Evolutionary conservation across 1,140 invertebrate genomes (phyloP).

Genomic region (Musca domestica): DNA sequence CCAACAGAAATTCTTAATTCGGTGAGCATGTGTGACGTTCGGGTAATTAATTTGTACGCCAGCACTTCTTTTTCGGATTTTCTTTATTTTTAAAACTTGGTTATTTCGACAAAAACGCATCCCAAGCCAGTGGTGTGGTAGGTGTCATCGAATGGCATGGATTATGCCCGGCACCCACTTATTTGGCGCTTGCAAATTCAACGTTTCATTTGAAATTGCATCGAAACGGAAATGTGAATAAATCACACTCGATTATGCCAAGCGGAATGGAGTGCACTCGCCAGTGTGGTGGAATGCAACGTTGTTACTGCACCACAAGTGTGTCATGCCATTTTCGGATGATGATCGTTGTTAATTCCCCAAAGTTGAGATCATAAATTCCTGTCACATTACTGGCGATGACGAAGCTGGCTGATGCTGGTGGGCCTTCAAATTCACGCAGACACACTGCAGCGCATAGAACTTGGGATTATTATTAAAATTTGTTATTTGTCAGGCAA

Average conservation of each 20-base stretch:
- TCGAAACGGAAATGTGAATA: slow-evolving; percentile 16
- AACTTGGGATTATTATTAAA: slow-evolving; percentile 14
- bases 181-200: slow-evolving; percentile 22
- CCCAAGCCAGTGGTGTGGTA: not conserved
- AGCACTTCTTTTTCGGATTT: slow-evolving; percentile 6
- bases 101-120: too few species aligned
- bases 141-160: too few species aligned
- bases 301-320: too few species aligned
- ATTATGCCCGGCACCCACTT: slow-evolving; percentile 15
- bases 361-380: slow-evolving; percentile 15
- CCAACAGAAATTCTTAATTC: not conserved
- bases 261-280: not conserved
- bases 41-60: slow-evolving; percentile 18
- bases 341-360: not conserved
- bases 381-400: not conserved
- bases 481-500: slow-evolving; percentile 9
- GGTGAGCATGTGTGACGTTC: not conserved
- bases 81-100: too few species aligned
- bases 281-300: not conserved
- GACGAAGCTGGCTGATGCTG: too few species aligned
- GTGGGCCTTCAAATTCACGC: too few species aligned
- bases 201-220: slow-evolving; percentile 18
- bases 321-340: too few species aligned
- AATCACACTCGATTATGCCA: not conserved
- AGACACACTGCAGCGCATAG: too few species aligned